These are phyloP conservation scores for Simalia tracyae DNA, from an alignment of 2,797 vertebrate genomes.

Conservation along the genomic window DNA sequence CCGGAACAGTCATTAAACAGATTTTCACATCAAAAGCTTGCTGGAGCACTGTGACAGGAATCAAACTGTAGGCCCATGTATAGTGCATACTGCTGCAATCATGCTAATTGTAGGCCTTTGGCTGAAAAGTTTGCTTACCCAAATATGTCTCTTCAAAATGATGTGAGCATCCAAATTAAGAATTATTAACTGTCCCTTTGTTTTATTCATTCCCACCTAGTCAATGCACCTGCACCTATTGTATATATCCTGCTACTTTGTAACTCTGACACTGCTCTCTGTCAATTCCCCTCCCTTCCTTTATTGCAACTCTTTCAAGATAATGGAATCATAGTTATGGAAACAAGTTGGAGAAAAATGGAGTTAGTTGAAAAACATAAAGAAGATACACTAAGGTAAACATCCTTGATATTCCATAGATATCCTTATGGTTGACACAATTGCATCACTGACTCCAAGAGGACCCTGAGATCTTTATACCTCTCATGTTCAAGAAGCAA, in stretches of 20 bases:
- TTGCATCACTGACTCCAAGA: not conserved
- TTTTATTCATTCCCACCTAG: not conserved
- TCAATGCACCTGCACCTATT: not conserved
- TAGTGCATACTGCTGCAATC: not conserved
- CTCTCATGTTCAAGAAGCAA: conserved; percentile 84
- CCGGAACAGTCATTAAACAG: not conserved
- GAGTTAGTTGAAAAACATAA: not conserved
- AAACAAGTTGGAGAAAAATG: not conserved
- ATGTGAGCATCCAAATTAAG: not conserved
- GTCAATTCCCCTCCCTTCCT: too few species aligned
- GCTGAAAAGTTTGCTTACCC: not conserved
- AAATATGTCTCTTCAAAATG: not conserved
- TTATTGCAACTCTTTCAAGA: not conserved
- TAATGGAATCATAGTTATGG: not conserved
- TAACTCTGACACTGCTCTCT: not conserved
- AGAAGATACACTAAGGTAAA: not conserved
- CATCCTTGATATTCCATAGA: not conserved
- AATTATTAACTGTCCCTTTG: not conserved
- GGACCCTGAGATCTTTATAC: conserved; percentile 68
- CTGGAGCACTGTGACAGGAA: not conserved
- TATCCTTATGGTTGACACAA: not conserved
- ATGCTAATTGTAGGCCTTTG: not conserved
- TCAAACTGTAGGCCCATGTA: not conserved
- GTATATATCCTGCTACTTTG: not conserved
- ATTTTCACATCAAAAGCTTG: not conserved